Base-by-base conservation (phyloP, 1,140 invertebrate genomes). In the Glossosoma conforme region DNA sequence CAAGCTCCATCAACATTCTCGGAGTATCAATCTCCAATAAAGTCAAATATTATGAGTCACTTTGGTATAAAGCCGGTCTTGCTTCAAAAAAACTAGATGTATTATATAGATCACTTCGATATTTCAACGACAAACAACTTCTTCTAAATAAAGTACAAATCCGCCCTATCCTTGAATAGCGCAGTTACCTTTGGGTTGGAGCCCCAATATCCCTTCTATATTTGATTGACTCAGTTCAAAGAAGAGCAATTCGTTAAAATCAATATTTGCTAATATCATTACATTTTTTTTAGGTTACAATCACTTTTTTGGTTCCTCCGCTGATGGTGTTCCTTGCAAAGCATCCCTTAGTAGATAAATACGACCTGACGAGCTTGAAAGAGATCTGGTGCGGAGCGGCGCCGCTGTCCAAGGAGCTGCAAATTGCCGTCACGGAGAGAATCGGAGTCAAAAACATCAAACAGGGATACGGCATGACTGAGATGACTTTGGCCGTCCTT, bases 381-480 rank as follows among this genome's bases (percentile, higher is more conserved):
- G 64, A 68, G 53, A 64, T 79, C 37, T 36, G 69, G 20, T 74
- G 66, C 49, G 77, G 74, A 5, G 76, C 78, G 3, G 77, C 78
- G 5, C 71, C 77, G 9, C 58, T 79, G 21, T 67, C 72, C 2
- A 57, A 64, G 51, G 63, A 70, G 35, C 58, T 68, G 18, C 64
- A 69, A 41, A 21, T 63, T 6, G 56, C 61, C 4, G 67, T 75
- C 10, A 61, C 50, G 22, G 58, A 65, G 62, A 70, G 67, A 53
- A 66, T 74, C 17, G 68, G 69, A 15, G 37, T 70, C 20, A 60
- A 63, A 48, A 33, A 62, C 58, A 59, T 77, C 36, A 58, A 60
- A 35, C 73, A 77, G 65, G 75, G 67, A 1, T 77, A 77, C 54
- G 75, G 77, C 36, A 69, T 77, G 66, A 77, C 75, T 13, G 77